A percentile compares a stretch with the other conserved stretches of the same genome.
These are phyloP conservation scores for Tympanuchus pallidicinctus DNA, from an alignment of 2,113 vertebrate species.

Conservation along the genomic window DNA sequence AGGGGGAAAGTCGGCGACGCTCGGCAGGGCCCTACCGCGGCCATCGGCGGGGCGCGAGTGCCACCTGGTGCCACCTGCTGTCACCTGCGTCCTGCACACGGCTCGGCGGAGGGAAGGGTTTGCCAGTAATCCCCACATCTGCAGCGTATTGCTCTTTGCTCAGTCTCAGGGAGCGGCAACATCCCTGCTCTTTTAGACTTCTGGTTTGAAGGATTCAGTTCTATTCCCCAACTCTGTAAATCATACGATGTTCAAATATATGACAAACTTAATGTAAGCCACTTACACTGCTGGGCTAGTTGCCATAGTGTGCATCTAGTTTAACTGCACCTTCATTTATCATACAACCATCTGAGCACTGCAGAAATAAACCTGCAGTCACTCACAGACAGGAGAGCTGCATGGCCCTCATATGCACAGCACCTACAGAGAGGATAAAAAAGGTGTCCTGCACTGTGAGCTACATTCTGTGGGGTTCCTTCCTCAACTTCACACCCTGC, in stretches of 20 bases:
- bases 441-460: background rate
- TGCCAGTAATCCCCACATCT: background rate
- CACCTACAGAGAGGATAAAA: fast-evolving
- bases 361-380: background rate
- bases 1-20: background rate
- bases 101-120: background rate
- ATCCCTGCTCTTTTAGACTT: fast-evolving
- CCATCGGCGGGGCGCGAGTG: background rate
- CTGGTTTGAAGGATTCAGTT: background rate
- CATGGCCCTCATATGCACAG: background rate
- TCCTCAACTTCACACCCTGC: background rate
- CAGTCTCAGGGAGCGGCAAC: background rate
- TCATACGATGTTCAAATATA: background rate
- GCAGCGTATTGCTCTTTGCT: background rate
- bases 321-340: background rate
- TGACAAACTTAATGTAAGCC: background rate
- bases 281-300: background rate
- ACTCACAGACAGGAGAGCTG: background rate
- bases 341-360: background rate
- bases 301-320: background rate
- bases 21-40: no score
- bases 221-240: fast-evolving
- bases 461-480: background rate
- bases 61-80: background rate
- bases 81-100: background rate